A percentile compares a stretch with the other conserved stretches of the same genome.
Conservation (phyloP, 2,113 vertebrate species). For the Daphoenositta chrysoptera region DNA sequence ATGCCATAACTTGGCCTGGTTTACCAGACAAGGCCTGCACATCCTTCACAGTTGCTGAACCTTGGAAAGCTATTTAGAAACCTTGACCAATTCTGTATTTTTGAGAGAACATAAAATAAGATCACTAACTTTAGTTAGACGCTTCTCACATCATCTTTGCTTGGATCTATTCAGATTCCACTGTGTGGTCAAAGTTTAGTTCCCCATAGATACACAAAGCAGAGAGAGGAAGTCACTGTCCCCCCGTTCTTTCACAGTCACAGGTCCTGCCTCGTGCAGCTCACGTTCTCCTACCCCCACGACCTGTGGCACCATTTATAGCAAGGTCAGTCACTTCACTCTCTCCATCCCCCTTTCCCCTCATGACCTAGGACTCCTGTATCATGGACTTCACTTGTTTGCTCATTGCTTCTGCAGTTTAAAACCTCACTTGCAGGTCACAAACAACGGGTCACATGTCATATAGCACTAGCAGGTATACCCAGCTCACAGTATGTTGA, state of each 20-base stretch:
- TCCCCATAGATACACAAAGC: not conserved
- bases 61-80: not conserved
- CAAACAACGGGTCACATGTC: not conserved
- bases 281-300: not conserved
- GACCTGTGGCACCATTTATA: not conserved
- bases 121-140: not conserved
- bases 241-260: not conserved
- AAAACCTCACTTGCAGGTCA: not conserved
- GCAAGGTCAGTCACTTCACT: not conserved
- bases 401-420: not conserved
- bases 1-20: not conserved
- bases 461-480: not conserved
- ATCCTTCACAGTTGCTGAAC: not conserved
- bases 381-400: slow-evolving; percentile 35
- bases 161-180: not conserved
- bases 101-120: not conserved
- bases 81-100: not conserved
- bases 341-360: slow-evolving; percentile 19
- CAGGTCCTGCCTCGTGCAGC: not conserved
- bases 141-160: not conserved
- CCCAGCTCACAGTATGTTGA: not conserved
- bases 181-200: not conserved
- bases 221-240: not conserved
- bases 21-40: not conserved
- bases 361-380: not conserved